Percentiles rank a stretch among this genome's conserved stretches.
These are phyloP conservation scores for Cryptophagus acutangulus DNA, from an alignment of 2,888 invertebrate species.

Conservation along the genomic window DNA sequence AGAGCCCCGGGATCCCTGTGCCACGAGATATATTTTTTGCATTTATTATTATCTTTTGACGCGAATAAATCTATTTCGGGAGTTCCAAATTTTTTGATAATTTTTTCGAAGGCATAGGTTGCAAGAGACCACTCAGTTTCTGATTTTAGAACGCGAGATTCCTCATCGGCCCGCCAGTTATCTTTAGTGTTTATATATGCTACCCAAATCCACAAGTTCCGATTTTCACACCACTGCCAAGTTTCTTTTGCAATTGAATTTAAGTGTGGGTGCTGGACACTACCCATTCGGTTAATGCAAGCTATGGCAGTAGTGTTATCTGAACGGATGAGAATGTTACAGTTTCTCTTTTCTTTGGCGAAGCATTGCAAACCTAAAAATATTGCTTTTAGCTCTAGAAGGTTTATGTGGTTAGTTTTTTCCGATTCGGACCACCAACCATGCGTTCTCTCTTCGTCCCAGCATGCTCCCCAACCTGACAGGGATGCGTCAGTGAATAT, in stretches of 20 bases:
- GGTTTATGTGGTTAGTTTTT: slow-evolving; percentile 20
- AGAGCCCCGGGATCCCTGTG: slow-evolving; percentile 23
- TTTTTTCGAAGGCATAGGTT: slow-evolving; percentile 10
- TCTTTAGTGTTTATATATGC: slow-evolving; percentile 3
- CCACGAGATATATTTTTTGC: slow-evolving; percentile 30
- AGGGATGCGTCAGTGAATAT: slow-evolving; percentile 18
- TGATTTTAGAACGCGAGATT: background rate
- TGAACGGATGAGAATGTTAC: slow-evolving; percentile 17
- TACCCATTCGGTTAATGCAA: slow-evolving; percentile 17
- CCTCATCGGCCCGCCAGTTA: slow-evolving; percentile 8
- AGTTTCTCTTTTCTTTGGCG: slow-evolving; percentile 10
- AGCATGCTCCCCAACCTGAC: slow-evolving; percentile 26
- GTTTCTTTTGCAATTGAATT: slow-evolving; percentile 18
- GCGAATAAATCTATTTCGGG: slow-evolving; percentile 32
- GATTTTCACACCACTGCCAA: slow-evolving; percentile 24
- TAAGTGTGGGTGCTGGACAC: slow-evolving; percentile 2
- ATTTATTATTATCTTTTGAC: slow-evolving; percentile 28
- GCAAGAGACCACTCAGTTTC: slow-evolving; percentile 7
- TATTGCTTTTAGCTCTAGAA: slow-evolving; percentile 14
- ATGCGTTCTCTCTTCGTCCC: slow-evolving; percentile 11
- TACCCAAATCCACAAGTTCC: slow-evolving; percentile 10
- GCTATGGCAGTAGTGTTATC: slow-evolving; percentile 18
- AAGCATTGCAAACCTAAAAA: slow-evolving; percentile 19
- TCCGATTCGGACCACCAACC: slow-evolving; percentile 25
- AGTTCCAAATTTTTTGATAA: slow-evolving; percentile 17